Evolutionary conservation across 37 sponge, comb jelly and placozoan genomes (phyloP).

Genomic region (Cladorhizidae sp.): DNA sequence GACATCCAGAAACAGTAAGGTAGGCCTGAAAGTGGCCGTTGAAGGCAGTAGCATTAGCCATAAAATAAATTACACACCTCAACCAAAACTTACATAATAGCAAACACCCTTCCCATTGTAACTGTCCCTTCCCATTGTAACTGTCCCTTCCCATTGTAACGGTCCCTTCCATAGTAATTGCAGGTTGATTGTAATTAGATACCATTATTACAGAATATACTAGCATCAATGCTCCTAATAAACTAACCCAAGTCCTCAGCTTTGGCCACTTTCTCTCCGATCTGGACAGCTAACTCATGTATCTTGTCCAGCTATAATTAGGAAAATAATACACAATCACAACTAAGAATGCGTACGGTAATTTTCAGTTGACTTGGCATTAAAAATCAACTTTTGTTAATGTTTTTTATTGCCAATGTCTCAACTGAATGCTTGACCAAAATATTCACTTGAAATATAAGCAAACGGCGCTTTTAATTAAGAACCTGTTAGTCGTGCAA

Average conservation of each 20-base stretch:
- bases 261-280: conserved; percentile 96
- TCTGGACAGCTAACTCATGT: conserved; percentile 86
- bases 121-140: background rate
- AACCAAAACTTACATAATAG: too few relatives aligned
- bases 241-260: conserved; percentile 90
- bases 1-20: too few relatives aligned
- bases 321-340: conserved; percentile 1
- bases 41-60: too few relatives aligned
- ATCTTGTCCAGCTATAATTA: conserved; percentile 73
- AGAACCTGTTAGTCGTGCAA: too few relatives aligned
- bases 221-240: background rate
- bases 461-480: too few relatives aligned
- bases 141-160: background rate
- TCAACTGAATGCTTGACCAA: background rate
- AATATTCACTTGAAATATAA: background rate
- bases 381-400: background rate
- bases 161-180: background rate
- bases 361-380: background rate
- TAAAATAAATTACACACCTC: too few relatives aligned
- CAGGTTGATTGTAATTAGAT: background rate
- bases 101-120: background rate
- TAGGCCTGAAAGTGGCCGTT: too few relatives aligned
- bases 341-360: background rate
- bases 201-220: background rate
- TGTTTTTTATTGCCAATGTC: background rate